Conservation (phyloP, 2,888 invertebrate genomes). For the Dasysyrphus tricinctus region DNA sequence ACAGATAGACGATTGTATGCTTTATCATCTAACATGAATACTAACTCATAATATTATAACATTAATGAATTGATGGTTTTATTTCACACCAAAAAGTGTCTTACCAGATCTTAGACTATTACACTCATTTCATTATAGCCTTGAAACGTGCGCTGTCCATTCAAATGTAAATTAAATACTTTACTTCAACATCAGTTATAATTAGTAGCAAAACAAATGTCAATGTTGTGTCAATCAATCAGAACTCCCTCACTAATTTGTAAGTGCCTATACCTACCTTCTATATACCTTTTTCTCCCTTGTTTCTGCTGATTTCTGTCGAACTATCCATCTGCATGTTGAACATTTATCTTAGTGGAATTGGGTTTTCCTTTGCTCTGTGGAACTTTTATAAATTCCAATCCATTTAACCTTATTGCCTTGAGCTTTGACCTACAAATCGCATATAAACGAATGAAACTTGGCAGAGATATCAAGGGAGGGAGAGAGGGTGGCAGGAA, state of each 20-base stretch:
- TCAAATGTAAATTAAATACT: not conserved
- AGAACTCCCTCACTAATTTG: conserved; percentile 32
- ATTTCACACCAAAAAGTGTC: too few species aligned
- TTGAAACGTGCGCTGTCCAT: not conserved
- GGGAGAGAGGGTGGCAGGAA: too few species aligned
- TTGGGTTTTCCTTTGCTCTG: conserved; percentile 29
- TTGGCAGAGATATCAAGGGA: not conserved
- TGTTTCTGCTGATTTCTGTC: conserved; percentile 6
- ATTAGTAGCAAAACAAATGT: conserved; percentile 29
- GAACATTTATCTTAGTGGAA: conserved; percentile 45
- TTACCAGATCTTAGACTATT: too few species aligned
- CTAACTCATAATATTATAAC: too few species aligned
- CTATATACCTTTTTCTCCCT: not conserved
- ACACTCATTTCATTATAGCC: too few species aligned
- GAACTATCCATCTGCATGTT: conserved; percentile 13
- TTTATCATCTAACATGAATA: too few species aligned
- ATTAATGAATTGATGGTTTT: too few species aligned
- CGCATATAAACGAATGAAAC: conserved; percentile 55
- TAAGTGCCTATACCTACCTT: not conserved
- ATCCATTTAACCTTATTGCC: conserved; percentile 66
- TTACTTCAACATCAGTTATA: conserved; percentile 5
- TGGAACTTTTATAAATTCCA: conserved; percentile 41
- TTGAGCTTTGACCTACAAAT: conserved; percentile 43
- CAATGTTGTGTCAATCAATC: conserved; percentile 41
- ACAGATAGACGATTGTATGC: too few species aligned